Evolutionary conservation across 2,888 invertebrate genomes (phyloP), one percentile per base, ranked within the genome.

Genomic region (Troides helena): DNA sequence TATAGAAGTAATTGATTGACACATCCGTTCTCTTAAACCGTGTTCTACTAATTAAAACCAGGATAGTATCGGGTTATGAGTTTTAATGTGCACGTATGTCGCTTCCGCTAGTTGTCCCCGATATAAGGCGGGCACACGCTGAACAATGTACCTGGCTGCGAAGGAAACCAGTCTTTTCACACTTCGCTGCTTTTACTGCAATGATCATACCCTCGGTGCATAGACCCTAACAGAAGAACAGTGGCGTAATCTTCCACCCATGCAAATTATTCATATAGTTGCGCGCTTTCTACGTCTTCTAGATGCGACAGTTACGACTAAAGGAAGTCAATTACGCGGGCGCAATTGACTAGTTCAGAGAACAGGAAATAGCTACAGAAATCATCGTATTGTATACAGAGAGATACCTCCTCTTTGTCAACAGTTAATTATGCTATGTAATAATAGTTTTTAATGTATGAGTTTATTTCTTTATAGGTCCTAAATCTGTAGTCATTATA

Each of bases 101-200:
- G 76, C 79, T 81, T 86, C 85, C 86, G 85, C 82, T 81, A 79
- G 80, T 70, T 81, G 91, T 82, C 90, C 92, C 84, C 88, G 81
- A 86, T 92, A 73, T 79, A 77, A 81, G 79, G 78, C 81, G 84
- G 81, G 84, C 85, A 82, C 84, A 82, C 83, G 81, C 83, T 72
- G 75, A 62, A 58, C 68, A 58, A 64, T 71, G 85, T 85, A 86
- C 86, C 88, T 85, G 85, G 83, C 30, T 61, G 67, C 60, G 69
- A 70, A 71, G 85, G 86, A 88, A 91, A 90, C 91, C 88, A 85
- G 91, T 88, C 85, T 78, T 78, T 90, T 89, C 87, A 85, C 90
- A 87, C 87, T 81, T 82, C 78, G 90, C 75, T 79, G 86, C 86
- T 72, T 78, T 70, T 81, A 74, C 76, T 82, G 85, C 86, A 84